A percentile compares a stretch with the other conserved stretches of the same genome.
These are phyloP conservation scores for Varanus salvator DNA, from an alignment of 2,113 vertebrate genomes.

Conservation along the genomic window DNA sequence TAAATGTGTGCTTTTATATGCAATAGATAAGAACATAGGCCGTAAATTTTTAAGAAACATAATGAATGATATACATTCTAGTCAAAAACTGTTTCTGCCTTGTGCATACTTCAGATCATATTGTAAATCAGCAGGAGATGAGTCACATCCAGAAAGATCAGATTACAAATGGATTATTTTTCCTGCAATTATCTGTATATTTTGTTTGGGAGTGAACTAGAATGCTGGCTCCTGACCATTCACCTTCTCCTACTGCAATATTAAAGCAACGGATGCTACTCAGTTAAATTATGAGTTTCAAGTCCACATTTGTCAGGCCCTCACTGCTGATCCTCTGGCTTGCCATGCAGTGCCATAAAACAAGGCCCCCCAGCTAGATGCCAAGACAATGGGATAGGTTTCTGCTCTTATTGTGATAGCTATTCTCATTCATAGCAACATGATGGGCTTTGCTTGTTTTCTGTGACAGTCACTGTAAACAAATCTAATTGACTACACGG, in stretches of 20 bases:
- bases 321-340: background rate
- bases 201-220: too few relatives aligned
- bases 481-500: background rate
- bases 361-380: background rate
- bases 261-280: too few relatives aligned
- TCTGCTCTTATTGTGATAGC: background rate
- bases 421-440: background rate
- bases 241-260: too few relatives aligned
- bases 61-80: background rate
- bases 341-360: background rate
- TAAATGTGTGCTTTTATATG: background rate
- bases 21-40: background rate
- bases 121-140: background rate
- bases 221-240: too few relatives aligned
- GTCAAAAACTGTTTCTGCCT: background rate
- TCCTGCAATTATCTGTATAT: background rate
- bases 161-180: background rate
- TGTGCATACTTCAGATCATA: background rate
- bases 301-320: background rate
- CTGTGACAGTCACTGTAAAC: background rate
- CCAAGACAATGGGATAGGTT: background rate
- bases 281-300: too few relatives aligned
- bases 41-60: background rate
- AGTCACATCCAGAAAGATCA: background rate
- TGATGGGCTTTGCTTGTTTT: background rate